These are phyloP conservation scores for Miichthys miiuy DNA, from an alignment of 2,797 vertebrate genomes.

Conservation along the genomic window DNA sequence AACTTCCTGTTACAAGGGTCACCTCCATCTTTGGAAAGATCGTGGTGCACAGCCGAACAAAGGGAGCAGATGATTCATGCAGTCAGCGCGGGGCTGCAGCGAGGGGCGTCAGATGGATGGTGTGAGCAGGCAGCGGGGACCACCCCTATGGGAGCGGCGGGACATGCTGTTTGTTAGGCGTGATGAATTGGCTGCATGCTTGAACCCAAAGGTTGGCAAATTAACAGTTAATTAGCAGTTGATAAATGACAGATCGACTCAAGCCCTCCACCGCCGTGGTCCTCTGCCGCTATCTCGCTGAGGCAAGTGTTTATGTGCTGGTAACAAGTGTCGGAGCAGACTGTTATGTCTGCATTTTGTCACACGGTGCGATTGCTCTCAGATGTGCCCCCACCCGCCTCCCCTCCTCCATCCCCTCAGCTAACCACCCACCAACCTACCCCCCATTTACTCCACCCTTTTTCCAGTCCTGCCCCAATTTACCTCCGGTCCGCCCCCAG, in stretches of 20 bases:
- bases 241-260: conserved; percentile 89
- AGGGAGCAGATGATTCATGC: conserved; percentile 59
- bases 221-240: conserved; percentile 90
- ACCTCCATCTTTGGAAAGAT: conserved; percentile 47
- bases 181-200: conserved; percentile 89
- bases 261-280: conserved; percentile 71
- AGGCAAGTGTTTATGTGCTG: conserved; percentile 91
- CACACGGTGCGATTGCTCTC: conserved; percentile 84
- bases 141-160: conserved; percentile 68
- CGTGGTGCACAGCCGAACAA: conserved; percentile 24
- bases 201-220: conserved; percentile 89
- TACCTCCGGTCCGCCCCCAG: conserved; percentile 23
- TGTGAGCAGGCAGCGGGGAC: conserved; percentile 54
- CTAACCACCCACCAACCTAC: conserved; percentile 24
- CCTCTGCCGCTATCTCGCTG: conserved; percentile 78
- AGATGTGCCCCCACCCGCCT: conserved; percentile 67
- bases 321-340: conserved; percentile 90
- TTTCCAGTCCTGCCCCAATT: conserved; percentile 23
- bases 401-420: not conserved
- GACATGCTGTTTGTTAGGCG: conserved; percentile 74
- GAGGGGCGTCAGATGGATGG: conserved; percentile 35
- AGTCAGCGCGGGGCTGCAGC: conserved; percentile 9
- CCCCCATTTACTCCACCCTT: not conserved
- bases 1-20: conserved; percentile 27
- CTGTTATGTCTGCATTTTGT: conserved; percentile 88